Base-by-base conservation (phyloP, 2,113 vertebrate genomes). In the Catharus fuscescens region DNA sequence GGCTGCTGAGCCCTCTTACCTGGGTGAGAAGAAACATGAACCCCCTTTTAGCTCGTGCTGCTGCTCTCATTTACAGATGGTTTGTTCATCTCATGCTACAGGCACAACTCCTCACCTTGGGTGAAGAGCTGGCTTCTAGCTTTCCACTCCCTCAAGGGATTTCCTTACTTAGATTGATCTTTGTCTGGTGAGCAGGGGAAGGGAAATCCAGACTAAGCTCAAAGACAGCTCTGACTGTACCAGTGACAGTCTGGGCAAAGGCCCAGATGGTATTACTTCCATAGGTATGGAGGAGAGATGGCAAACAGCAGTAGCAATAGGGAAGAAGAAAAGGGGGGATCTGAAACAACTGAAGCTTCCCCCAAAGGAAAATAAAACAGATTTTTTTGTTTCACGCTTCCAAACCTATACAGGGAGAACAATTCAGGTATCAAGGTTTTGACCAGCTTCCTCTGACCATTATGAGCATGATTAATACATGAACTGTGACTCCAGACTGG, bases 401-500 rank as follows among this genome's bases (percentile, higher is more conserved):
- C 78, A 84, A 57, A 84, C n/a, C 13, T 48, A 65, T 19, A 47
- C 7, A 70, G 34, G 36, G 16, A 74, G 28, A 93, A 81, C 36
- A 91, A 56, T 34, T 84, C 42, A 72, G 29, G n/a, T 70, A 21
- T 67, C 56, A 66, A 60, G 47, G 40, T 81, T 94, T 53, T 85
- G 29, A 93, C 26, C 59, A 85, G 20, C 45, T 77, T 87, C 57
- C 54, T 80, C 80, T 79, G 73, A 84, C 73, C 45, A 45, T 80
- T 93, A 93, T 5, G 64, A 91, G 81, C 89, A 90, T 73, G 73
- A 92, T 59, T 91, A 88, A 86, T 50, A 18, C 15, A 54, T 54
- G 66, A 82, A 42, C 67, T 77, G 31, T 86, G 78, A 86, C 90
- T 87, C 90, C 90, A 93, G 87, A 85, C 80, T 93, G 94, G 81